phyloP scores from a whole-genome alignment of 2,888 invertebrate genomes.

The Slavum lentiscoides region DNA sequence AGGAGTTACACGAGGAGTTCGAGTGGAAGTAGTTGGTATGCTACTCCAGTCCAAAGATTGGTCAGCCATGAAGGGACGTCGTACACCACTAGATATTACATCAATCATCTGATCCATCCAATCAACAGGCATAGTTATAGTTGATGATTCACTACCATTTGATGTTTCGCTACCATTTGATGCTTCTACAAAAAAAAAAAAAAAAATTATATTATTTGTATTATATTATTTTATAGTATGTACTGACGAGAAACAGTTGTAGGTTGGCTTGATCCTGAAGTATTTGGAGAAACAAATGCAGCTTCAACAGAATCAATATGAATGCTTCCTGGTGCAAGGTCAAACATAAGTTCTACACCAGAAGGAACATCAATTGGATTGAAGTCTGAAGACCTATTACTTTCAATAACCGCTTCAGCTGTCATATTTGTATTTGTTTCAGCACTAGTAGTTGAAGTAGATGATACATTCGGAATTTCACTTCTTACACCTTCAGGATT shows the following conservation, averaged over 20 bases:
- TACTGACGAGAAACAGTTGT: slow-evolving; percentile 54
- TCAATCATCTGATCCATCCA: slow-evolving; percentile 52
- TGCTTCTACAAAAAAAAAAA: slow-evolving; percentile 25
- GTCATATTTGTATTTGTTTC: slow-evolving; percentile 36
- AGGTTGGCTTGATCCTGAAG: slow-evolving; percentile 33
- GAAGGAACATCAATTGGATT: not conserved
- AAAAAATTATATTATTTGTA: not conserved
- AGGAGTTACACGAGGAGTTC: slow-evolving; percentile 45
- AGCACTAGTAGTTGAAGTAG: not conserved
- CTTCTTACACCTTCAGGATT: slow-evolving; percentile 3
- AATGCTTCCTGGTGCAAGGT: slow-evolving; percentile 61
- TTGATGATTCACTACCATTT: not conserved
- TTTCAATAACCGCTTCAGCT: slow-evolving; percentile 40
- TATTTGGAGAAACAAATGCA: slow-evolving; percentile 57
- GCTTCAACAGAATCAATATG: slow-evolving; percentile 61
- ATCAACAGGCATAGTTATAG: slow-evolving; percentile 35
- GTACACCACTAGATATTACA: slow-evolving; percentile 47
- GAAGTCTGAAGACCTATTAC: slow-evolving; percentile 27
- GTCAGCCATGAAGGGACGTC: slow-evolving; percentile 40
- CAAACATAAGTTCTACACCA: slow-evolving; percentile 67
- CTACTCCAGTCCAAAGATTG: slow-evolving; percentile 36
- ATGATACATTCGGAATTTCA: slow-evolving; percentile 12
- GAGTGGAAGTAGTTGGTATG: slow-evolving; percentile 48
- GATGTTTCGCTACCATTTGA: not conserved
- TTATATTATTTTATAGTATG: not conserved